These are phyloP conservation scores for Dynastes grantii DNA, from an alignment of 2,888 invertebrate genomes.

Conservation along the genomic window DNA sequence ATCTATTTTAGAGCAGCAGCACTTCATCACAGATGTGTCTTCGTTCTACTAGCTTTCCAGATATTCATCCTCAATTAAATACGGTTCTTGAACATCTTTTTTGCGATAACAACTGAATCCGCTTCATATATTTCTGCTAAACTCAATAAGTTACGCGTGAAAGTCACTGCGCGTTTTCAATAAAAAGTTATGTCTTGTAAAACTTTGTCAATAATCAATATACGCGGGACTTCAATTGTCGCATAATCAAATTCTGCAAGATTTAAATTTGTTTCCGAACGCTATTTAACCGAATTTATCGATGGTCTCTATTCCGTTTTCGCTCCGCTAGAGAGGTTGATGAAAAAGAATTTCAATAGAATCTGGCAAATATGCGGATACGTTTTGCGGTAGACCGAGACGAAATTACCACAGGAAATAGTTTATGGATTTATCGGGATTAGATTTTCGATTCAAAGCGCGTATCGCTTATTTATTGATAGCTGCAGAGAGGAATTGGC, in stretches of 20 bases:
- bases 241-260: constrained; percentile 16
- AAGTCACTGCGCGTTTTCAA: neutral
- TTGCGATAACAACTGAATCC: too few relatives aligned
- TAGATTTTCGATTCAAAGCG: constrained; percentile 40
- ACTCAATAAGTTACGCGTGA: neutral
- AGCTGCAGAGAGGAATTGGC: neutral
- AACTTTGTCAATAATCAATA: neutral
- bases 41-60: too few relatives aligned
- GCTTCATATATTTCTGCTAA: too few relatives aligned
- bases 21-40: too few relatives aligned
- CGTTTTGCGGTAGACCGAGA: constrained; percentile 31
- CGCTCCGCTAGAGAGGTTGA: neutral
- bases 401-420: constrained; percentile 39
- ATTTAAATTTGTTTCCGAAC: constrained; percentile 34
- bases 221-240: neutral
- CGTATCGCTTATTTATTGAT: constrained; percentile 16
- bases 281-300: constrained; percentile 38
- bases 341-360: constrained; percentile 12
- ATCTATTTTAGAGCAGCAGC: too few relatives aligned
- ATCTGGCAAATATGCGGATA: constrained; percentile 24
- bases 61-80: too few relatives aligned
- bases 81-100: too few relatives aligned
- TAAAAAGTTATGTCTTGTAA: neutral
- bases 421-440: constrained; percentile 40
- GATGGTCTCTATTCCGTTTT: neutral